Percentiles rank a stretch among this genome's conserved stretches.
These are phyloP conservation scores for Zelostemma sp. DNA, from an alignment of 1,140 invertebrate genomes.

Conservation along the genomic window DNA sequence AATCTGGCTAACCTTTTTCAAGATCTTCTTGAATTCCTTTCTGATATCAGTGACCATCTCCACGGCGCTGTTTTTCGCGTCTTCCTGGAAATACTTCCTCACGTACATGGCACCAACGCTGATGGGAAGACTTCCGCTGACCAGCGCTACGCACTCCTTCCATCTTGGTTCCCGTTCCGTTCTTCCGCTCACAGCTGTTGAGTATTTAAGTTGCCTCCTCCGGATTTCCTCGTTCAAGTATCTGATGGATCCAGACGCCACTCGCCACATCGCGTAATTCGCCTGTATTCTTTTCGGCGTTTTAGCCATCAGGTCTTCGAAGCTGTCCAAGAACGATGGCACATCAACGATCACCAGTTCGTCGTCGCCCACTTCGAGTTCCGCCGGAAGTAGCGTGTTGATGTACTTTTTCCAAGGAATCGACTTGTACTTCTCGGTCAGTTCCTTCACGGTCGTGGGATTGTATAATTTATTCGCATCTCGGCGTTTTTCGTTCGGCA, in stretches of 20 bases:
- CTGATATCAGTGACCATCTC: conserved; percentile 78
- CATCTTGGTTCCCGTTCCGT: conserved; percentile 74
- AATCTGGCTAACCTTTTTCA: conserved; percentile 63
- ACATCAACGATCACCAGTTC: conserved; percentile 87
- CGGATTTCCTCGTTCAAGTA: conserved; percentile 79
- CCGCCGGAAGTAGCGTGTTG: conserved; percentile 77
- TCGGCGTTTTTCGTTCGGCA: too few relatives aligned
- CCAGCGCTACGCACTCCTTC: conserved; percentile 86
- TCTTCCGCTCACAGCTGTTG: conserved; percentile 68
- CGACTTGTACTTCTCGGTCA: conserved; percentile 80
- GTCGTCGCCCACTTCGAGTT: conserved; percentile 73
- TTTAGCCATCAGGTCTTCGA: conserved; percentile 72
- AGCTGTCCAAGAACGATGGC: conserved; percentile 79
- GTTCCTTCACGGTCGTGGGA: conserved; percentile 83
- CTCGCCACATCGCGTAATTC: conserved; percentile 79
- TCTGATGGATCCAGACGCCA: conserved; percentile 77
- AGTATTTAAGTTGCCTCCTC: neutral
- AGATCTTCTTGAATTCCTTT: conserved; percentile 69
- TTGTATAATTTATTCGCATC: conserved; percentile 78
- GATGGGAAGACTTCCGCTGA: conserved; percentile 78
- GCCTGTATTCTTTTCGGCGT: conserved; percentile 76
- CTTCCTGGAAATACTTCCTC: conserved; percentile 71
- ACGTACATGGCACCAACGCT: conserved; percentile 74
- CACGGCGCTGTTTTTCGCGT: conserved; percentile 69
- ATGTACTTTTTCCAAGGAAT: conserved; percentile 87